Evolutionary conservation across 2,113 vertebrate species (phyloP).

Genomic region (Myiopsitta monachus): DNA sequence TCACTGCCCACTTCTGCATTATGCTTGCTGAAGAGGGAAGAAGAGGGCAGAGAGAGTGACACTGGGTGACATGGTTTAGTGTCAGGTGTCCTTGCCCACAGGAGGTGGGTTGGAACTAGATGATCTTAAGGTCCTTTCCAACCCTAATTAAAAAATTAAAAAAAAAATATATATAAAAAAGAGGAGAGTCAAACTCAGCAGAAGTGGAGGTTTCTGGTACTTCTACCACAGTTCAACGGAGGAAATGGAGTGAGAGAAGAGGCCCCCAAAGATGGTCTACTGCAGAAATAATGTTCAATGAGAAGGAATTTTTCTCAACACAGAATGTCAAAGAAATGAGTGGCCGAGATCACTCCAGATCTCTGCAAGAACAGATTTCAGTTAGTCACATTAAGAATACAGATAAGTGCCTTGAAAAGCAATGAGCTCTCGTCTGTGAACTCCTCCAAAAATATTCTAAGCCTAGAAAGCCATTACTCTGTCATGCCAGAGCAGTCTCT

Average conservation of each 20-base stretch:
- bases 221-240: neutral
- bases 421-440: neutral
- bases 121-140: no score
- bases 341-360: neutral
- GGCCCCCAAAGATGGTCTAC: neutral
- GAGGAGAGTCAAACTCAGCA: neutral
- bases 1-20: neutral
- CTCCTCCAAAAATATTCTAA: neutral
- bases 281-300: neutral
- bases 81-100: no score
- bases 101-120: no score
- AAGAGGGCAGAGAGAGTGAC: neutral
- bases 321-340: neutral
- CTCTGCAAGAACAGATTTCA: neutral
- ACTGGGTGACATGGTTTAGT: no score
- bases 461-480: neutral
- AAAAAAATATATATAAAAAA: no score
- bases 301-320: neutral
- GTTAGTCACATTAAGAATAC: neutral
- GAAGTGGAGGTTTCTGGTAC: neutral
- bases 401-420: neutral
- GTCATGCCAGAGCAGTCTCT: neutral
- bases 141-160: no score
- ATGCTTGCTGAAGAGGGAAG: neutral
- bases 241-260: neutral